Conservation (phyloP, 2,797 vertebrate species). For the Knipowitschia caucasica region DNA sequence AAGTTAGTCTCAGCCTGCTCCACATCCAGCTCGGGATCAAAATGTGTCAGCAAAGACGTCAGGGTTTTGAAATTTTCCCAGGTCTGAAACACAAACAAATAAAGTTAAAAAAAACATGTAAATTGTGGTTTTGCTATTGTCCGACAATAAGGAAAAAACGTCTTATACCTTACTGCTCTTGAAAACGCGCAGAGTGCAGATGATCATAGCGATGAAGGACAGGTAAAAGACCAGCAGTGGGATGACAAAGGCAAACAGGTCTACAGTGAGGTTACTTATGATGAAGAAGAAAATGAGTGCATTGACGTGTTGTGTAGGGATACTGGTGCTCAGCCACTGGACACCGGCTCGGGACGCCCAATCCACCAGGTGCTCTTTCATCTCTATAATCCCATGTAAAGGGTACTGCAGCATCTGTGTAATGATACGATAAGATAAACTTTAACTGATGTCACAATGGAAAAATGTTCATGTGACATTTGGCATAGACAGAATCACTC, state of each 20-base stretch:
- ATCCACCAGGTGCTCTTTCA: conserved; percentile 93
- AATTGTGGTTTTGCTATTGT: too few species aligned
- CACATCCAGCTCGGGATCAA: conserved; percentile 90
- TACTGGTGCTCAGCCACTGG: conserved; percentile 92
- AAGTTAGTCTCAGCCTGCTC: conserved; percentile 95
- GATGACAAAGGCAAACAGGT: conserved; percentile 91
- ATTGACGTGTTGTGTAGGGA: conserved; percentile 96
- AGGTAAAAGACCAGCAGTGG: conserved; percentile 95
- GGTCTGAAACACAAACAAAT: conserved; percentile 62
- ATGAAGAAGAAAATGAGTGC: conserved; percentile 98
- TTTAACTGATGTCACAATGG: background rate
- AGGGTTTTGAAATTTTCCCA: conserved; percentile 93
- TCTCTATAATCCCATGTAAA: conserved; percentile 82
- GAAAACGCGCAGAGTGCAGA: conserved; percentile 93
- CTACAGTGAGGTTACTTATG: conserved; percentile 93
- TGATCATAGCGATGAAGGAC: conserved; percentile 95
- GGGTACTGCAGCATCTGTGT: conserved; percentile 90
- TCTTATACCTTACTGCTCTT: conserved; percentile 86
- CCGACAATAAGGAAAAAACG: too few species aligned
- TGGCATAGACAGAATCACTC: too few species aligned
- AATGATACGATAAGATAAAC: background rate
- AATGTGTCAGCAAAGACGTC: conserved; percentile 87
- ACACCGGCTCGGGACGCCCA: conserved; percentile 91
- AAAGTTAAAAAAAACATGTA: background rate
- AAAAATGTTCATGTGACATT: background rate